Base-by-base conservation (phyloP, 2,113 vertebrate genomes). In the Agelaius phoeniceus region DNA sequence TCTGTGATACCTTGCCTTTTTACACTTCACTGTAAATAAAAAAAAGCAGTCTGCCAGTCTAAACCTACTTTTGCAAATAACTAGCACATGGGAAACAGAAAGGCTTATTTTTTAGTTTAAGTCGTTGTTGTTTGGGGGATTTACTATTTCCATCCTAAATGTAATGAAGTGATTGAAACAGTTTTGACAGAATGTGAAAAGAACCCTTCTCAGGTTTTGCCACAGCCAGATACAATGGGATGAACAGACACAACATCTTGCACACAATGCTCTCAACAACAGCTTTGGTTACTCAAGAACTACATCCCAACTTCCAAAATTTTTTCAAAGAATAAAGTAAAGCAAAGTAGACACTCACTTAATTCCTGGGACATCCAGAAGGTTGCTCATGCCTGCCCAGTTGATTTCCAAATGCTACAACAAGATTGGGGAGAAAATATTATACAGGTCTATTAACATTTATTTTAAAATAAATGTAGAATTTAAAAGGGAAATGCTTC, bases 341-440 rank as follows among this genome's bases (percentile, higher is more conserved):
- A 84, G 20, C 15, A 75, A 72, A 74, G n/a, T 4, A 39, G 65
- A 74, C 23, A 92, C 95, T 97, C 85, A 99, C 99, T 98, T 99
- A 96, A 99, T 98, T 21, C 97, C 99, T 18, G 99, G 99, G 39
- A 96, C 98, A 87, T 99, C 99, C 92, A 99, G 95, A 51, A 99
- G 88, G 96, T 99, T 99, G 57, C 98, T 99, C 95, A 99, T 97
- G 37, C 99, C 99, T 0, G 99, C 99, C 99, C 99, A 99, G 98
- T 99, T 99, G 94, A 99, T 98, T 89, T 99, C 94, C 73, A 99
- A 87, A 76, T 98, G 96, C 98, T 98, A 81, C n/a, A 89, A 77
- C 5, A 82, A 89, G 58, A 76, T 39, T 11, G 24, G 61, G 51
- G 27, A 84, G 31, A 91, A 78, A 94, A 65, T 87, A 41, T 54